Percentiles rank a stretch among this genome's conserved stretches.
Evolutionary conservation across 2,888 invertebrate species (phyloP).

Genomic region (Epirrhoe tristata): DNA sequence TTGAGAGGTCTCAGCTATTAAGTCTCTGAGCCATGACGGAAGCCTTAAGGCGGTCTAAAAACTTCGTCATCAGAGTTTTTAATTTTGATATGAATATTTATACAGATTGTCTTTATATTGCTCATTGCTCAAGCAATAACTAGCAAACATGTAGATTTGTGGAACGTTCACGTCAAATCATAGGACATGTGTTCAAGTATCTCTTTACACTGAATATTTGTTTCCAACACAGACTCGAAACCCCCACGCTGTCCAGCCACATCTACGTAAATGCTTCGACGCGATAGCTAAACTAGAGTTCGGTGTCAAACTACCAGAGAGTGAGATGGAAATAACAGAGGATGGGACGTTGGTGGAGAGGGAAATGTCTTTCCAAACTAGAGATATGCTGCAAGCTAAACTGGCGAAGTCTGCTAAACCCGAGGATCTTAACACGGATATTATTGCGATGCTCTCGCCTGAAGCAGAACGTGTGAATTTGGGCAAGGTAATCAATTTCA

Average conservation of each 20-base stretch:
- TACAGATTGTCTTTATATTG: too few species aligned
- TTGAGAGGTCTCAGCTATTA: too few species aligned
- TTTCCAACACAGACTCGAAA: slow-evolving; percentile 88
- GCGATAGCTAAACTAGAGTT: slow-evolving; percentile 92
- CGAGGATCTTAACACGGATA: slow-evolving; percentile 90
- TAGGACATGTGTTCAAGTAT: too few species aligned
- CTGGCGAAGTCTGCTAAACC: slow-evolving; percentile 70
- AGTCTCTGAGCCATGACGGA: too few species aligned
- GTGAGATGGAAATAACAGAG: slow-evolving; percentile 82
- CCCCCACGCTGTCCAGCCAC: slow-evolving; percentile 95
- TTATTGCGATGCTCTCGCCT: slow-evolving; percentile 95
- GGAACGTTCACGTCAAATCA: too few species aligned
- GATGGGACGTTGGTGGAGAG: slow-evolving; percentile 77
- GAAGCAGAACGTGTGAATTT: slow-evolving; percentile 93
- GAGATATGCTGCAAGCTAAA: slow-evolving; percentile 72
- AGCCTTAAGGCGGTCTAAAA: too few species aligned
- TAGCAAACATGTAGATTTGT: too few species aligned
- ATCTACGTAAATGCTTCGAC: slow-evolving; percentile 95
- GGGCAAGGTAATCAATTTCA: slow-evolving; percentile 84
- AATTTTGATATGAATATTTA: too few species aligned
- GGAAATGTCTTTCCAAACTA: slow-evolving; percentile 76
- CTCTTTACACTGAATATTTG: not conserved
- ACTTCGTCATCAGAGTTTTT: too few species aligned
- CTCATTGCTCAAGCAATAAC: too few species aligned
- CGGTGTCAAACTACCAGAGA: slow-evolving; percentile 84